These are phyloP conservation scores for Emydura subglobosa DNA, from an alignment of 2,113 vertebrate species.

Conservation along the genomic window DNA sequence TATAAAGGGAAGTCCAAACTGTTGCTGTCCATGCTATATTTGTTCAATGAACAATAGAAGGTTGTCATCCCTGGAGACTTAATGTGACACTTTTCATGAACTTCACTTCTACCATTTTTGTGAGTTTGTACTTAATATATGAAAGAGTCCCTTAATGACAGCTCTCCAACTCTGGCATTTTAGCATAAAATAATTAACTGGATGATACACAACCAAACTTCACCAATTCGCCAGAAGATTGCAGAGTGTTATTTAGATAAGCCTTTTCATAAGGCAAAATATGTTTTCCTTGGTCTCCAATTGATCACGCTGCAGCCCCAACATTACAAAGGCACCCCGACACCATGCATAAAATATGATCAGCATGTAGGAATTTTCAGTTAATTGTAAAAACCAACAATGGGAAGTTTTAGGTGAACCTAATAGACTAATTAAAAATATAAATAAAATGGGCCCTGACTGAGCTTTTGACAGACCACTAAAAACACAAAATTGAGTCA, in stretches of 20 bases:
- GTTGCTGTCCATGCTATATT: accelerated
- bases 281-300: background rate
- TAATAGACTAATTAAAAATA: constrained; percentile 82
- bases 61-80: background rate
- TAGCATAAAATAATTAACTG: constrained; percentile 21
- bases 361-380: constrained; percentile 64
- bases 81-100: background rate
- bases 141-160: background rate
- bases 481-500: constrained; percentile 77
- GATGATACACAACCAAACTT: background rate
- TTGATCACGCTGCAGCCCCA: constrained; percentile 37
- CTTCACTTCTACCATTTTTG: background rate
- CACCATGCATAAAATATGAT: constrained; percentile 20
- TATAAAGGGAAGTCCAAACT: background rate
- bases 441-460: constrained; percentile 81
- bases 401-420: constrained; percentile 63
- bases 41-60: background rate
- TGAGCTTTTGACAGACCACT: constrained; percentile 80
- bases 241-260: background rate
- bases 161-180: background rate
- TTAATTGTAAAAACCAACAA: constrained; percentile 77
- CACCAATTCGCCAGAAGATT: constrained; percentile 16
- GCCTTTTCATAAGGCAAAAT: background rate
- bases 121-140: background rate
- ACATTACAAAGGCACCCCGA: background rate